Conservation (phyloP, 2,797 vertebrate genomes). For the Ispidina lecontei region DNA sequence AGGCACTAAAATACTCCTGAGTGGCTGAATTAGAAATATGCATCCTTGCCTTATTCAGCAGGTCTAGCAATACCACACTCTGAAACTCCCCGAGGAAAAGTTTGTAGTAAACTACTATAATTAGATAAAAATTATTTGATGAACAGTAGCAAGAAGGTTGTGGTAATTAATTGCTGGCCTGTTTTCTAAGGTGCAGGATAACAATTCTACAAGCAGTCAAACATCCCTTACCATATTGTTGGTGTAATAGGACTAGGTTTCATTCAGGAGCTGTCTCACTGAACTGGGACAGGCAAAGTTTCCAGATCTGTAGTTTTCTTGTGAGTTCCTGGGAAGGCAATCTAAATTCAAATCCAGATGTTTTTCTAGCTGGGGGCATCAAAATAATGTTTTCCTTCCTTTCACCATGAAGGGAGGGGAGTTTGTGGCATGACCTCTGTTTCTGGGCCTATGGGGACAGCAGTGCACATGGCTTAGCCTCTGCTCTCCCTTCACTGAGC, state of each 20-base stretch:
- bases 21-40: background rate
- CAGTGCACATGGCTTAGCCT: background rate
- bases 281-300: background rate
- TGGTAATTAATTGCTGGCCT: background rate
- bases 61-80: background rate
- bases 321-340: background rate
- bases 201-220: background rate
- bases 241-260: background rate
- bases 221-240: background rate
- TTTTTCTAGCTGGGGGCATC: background rate
- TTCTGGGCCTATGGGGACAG: background rate
- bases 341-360: background rate
- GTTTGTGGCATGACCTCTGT: background rate
- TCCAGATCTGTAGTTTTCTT: background rate
- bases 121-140: conserved; percentile 28
- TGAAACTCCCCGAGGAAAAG: conserved; percentile 53
- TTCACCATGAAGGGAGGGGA: background rate
- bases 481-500: background rate
- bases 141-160: background rate
- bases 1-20: background rate
- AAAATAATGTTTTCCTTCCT: background rate
- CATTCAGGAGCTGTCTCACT: background rate
- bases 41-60: background rate
- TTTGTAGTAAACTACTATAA: conserved; percentile 5
- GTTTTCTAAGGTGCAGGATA: background rate